Conservation (phyloP, 2,888 invertebrate species). For the Euplexia lucipara region DNA sequence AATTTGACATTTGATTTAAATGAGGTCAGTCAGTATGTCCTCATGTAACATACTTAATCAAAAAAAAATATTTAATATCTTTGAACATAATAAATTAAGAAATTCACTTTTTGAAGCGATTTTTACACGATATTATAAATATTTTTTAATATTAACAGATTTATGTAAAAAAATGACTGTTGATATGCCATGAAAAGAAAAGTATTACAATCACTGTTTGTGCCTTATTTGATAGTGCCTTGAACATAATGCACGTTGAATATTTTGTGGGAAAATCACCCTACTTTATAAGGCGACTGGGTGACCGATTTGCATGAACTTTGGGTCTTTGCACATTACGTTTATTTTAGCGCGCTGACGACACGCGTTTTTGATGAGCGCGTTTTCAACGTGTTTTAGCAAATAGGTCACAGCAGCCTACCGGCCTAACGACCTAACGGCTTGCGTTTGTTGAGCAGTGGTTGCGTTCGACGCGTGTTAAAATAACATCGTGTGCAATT, state of each 20-base stretch:
- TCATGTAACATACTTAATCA: too few relatives aligned
- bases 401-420: too few relatives aligned
- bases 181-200: conserved; percentile 52
- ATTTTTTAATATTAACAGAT: conserved; percentile 12
- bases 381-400: too few relatives aligned
- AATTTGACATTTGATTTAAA: not conserved
- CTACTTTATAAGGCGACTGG: conserved; percentile 12
- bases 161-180: conserved; percentile 21
- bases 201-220: conserved; percentile 60
- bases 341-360: too few relatives aligned
- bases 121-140: conserved; percentile 10
- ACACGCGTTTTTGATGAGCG: too few relatives aligned
- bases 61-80: too few relatives aligned
- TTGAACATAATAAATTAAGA: not conserved
- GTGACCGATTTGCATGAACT: not conserved
- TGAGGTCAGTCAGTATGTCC: not conserved
- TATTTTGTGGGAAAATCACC: conserved; percentile 11
- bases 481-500: too few relatives aligned
- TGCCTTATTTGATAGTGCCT: conserved; percentile 55
- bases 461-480: too few relatives aligned
- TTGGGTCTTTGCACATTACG: too few relatives aligned
- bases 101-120: conserved; percentile 8
- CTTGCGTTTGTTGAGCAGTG: too few relatives aligned
- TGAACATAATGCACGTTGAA: conserved; percentile 36
- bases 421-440: too few relatives aligned